Evolutionary conservation across 2,113 vertebrate species (phyloP).

Genomic region (Hypomesus transpacificus): DNA sequence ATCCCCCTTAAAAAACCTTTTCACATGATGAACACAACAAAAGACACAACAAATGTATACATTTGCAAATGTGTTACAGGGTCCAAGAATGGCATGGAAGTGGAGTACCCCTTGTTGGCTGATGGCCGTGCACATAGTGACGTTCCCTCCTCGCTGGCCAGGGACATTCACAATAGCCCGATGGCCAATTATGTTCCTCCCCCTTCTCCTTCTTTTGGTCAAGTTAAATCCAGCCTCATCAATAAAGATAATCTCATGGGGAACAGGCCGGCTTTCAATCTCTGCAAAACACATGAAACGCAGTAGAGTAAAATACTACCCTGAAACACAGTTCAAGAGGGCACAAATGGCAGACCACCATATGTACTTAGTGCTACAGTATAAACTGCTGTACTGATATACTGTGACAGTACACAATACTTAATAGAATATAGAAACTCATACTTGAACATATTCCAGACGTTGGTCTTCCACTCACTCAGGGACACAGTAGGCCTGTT

Average conservation of each 20-base stretch:
- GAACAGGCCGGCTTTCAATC: not conserved
- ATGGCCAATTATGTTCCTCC: not conserved
- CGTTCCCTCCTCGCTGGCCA: conserved; percentile 4
- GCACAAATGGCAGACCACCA: too few relatives aligned
- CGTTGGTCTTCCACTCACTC: too few relatives aligned
- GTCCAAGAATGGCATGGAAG: not conserved
- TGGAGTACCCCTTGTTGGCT: not conserved
- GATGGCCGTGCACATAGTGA: conserved; percentile 3
- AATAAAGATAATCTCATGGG: not conserved
- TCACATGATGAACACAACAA: too few relatives aligned
- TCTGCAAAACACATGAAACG: not conserved
- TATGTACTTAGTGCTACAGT: too few relatives aligned
- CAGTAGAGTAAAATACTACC: not conserved
- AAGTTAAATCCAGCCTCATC: not conserved
- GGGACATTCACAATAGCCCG: not conserved
- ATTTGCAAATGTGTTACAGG: not conserved
- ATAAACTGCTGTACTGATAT: too few relatives aligned
- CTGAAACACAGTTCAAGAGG: too few relatives aligned
- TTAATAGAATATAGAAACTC: too few relatives aligned
- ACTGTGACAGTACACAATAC: too few relatives aligned
- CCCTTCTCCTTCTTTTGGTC: not conserved
- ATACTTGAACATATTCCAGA: too few relatives aligned
- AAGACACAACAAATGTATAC: too few relatives aligned
- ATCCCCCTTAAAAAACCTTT: too few relatives aligned
- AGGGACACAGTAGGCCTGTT: too few relatives aligned